Base-by-base conservation (phyloP, 2,888 invertebrate species). In the Dryobotodes eremita region DNA sequence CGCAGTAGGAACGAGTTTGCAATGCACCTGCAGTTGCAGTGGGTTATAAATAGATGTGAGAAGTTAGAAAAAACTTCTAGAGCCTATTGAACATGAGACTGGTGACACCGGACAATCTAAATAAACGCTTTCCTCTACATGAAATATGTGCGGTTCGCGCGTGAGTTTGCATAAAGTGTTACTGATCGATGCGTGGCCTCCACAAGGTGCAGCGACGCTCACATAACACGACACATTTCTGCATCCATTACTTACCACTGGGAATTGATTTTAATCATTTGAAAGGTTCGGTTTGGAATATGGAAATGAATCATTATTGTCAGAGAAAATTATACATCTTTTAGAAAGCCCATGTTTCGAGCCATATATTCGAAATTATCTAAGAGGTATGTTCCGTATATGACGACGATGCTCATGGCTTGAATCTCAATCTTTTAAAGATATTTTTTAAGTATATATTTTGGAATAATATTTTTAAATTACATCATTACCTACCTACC, bases 141-240 rank as follows among this genome's bases (percentile, higher is more conserved):
- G n/a, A 61, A 57, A 75, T n/a, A 53, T 23, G 62, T 36, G 69
- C 26, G 36, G 73, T 62, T 62, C 62, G 55, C 50, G 72, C 86
- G 76, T 85, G 85, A 71, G 83, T 80, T 86, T 71, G 83, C 80
- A 86, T 85, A 83, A 71, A 76, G 36, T 73, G 62, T 74, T 71
- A 76, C 46, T 76, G 61, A 50, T 65, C 42, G 65, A 76, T 79
- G 86, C 73, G 57, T 72, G 78, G 71, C 81, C 77, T 72, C 81
- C 72, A 46, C 73, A 13, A 71, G 71, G 42, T 64, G 71, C 84
- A 81, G 68, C 36, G 55, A 66, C 68, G 75, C 83, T 83, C 80
- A 71, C 62, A 80, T 86, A 80, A 72, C 85, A 64, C 71, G 79
- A 70, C 59, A 78, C 75, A 78, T 82, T 66, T 82, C 59, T 82